A percentile compares a stretch with the other conserved stretches of the same genome.
phyloP scores from a whole-genome alignment of 2,888 invertebrate species.

The Norana najaformis region DNA sequence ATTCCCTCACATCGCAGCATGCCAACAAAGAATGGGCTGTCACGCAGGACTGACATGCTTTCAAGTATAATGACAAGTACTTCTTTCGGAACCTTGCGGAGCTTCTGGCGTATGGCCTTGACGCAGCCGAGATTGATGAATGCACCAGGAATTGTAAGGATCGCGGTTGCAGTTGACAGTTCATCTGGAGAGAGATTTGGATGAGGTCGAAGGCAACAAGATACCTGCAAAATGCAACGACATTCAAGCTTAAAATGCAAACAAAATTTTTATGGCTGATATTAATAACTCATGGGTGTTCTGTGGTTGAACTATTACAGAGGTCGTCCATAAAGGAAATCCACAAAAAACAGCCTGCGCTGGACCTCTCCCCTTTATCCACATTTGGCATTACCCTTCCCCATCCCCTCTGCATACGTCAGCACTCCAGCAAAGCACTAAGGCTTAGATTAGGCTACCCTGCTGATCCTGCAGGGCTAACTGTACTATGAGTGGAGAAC shows the following conservation, averaged over 20 bases:
- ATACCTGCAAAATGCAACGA: neutral
- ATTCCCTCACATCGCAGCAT: constrained; percentile 28
- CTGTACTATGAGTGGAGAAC: too few relatives aligned
- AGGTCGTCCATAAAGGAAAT: too few relatives aligned
- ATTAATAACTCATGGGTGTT: neutral
- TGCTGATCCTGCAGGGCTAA: too few relatives aligned
- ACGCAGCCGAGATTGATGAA: constrained; percentile 30
- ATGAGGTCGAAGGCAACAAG: neutral
- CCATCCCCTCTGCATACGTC: too few relatives aligned
- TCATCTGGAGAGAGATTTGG: constrained; percentile 26
- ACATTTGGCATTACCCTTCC: too few relatives aligned
- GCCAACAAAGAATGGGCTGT: constrained; percentile 27
- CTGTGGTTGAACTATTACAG: too few relatives aligned
- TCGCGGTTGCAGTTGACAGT: constrained; percentile 27
- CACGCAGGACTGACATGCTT: constrained; percentile 28
- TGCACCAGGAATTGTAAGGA: constrained; percentile 28
- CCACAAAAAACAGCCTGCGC: too few relatives aligned
- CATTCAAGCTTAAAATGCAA: neutral
- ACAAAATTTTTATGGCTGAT: neutral
- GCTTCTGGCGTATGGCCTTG: constrained; percentile 29
- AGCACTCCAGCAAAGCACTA: too few relatives aligned
- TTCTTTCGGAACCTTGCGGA: constrained; percentile 21
- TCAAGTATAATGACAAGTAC: constrained; percentile 26
- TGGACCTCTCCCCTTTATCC: too few relatives aligned
- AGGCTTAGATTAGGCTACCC: too few relatives aligned